phyloP scores from a whole-genome alignment of 2,888 invertebrate species.

The Tethea ocularis region DNA sequence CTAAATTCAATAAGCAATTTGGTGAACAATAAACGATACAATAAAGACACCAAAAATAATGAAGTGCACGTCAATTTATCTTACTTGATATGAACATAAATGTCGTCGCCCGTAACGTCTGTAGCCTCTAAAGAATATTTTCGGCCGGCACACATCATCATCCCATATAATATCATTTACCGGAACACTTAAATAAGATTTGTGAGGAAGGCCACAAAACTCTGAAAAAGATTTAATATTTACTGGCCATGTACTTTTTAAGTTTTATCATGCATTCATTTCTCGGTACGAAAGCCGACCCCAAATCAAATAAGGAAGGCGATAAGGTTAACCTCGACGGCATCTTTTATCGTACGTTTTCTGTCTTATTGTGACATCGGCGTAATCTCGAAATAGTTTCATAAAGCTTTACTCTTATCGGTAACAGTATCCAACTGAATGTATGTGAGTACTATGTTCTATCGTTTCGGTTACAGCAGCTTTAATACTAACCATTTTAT shows the following conservation, averaged over 20 bases:
- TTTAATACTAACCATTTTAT: neutral
- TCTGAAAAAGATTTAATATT: conserved; percentile 20
- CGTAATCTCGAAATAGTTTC: conserved; percentile 44
- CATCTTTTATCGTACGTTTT: conserved; percentile 36
- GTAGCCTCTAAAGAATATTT: conserved; percentile 1
- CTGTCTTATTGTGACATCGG: conserved; percentile 38
- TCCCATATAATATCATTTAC: neutral
- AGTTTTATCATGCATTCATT: conserved; percentile 33
- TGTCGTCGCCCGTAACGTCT: neutral
- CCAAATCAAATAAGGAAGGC: conserved; percentile 52
- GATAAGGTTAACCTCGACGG: conserved; percentile 46
- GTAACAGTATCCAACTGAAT: conserved; percentile 28
- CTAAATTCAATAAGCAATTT: neutral
- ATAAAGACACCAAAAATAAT: neutral
- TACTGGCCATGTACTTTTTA: conserved; percentile 19
- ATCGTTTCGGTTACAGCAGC: conserved; percentile 28
- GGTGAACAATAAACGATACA: neutral
- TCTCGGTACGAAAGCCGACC: conserved; percentile 38
- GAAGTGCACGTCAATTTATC: neutral
- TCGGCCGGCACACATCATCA: neutral
- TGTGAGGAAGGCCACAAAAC: conserved; percentile 8
- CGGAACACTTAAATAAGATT: neutral
- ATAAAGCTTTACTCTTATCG: conserved; percentile 47
- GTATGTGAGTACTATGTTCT: conserved; percentile 30
- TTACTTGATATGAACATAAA: conserved; percentile 1